These are phyloP conservation scores for Euzophera pinguis DNA, from an alignment of 2,888 invertebrate genomes.

Conservation along the genomic window DNA sequence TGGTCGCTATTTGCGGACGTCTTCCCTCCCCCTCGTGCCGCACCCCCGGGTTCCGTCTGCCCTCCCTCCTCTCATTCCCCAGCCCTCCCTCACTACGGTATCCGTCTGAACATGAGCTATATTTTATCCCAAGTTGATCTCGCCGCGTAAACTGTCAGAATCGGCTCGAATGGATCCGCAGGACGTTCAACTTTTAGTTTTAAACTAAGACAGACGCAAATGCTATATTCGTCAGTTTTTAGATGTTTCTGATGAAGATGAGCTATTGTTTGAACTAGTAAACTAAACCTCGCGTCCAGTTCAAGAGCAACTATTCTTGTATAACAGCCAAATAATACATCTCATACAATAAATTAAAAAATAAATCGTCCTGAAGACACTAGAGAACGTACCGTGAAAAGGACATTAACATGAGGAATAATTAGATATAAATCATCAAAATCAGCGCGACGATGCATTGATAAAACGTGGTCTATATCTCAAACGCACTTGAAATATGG, in stretches of 20 bases:
- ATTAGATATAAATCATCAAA: constrained; percentile 75
- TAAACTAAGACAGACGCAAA: constrained; percentile 23
- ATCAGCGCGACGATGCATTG: constrained; percentile 77
- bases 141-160: constrained; percentile 75
- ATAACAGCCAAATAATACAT: not conserved
- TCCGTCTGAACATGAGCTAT: constrained; percentile 74
- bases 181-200: constrained; percentile 72
- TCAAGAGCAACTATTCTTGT: too few species aligned
- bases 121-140: constrained; percentile 74
- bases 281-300: not conserved
- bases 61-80: constrained; percentile 31
- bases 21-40: constrained; percentile 36
- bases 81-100: constrained; percentile 52
- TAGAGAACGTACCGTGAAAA: constrained; percentile 70
- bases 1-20: constrained; percentile 74
- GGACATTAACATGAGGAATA: constrained; percentile 72
- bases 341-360: constrained; percentile 37
- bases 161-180: constrained; percentile 57
- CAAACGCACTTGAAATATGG: constrained; percentile 73
- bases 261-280: too few species aligned
- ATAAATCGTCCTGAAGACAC: constrained; percentile 61
- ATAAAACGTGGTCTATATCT: constrained; percentile 74
- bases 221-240: too few species aligned
- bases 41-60: constrained; percentile 21
- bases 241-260: too few species aligned